Percentiles rank a stretch among this genome's conserved stretches.
Evolutionary conservation across 2,797 vertebrate species (phyloP).

Genomic region (Phoebastria nigripes): DNA sequence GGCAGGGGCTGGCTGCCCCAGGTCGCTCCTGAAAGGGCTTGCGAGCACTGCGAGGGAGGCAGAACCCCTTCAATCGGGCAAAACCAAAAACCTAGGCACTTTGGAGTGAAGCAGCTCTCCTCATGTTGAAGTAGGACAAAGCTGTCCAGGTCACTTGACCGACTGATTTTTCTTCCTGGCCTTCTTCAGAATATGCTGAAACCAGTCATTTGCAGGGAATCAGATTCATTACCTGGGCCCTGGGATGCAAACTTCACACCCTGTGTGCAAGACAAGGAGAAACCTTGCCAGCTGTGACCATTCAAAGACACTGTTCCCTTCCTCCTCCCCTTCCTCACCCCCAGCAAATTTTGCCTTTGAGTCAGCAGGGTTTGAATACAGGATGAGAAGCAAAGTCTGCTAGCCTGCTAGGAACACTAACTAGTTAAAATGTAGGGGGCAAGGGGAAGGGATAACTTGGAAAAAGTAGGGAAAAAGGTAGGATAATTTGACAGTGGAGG

Average conservation of each 20-base stretch:
- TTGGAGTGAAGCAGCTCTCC: neutral
- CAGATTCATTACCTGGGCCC: neutral
- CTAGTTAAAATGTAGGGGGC: neutral
- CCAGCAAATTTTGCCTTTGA: neutral
- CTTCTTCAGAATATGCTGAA: neutral
- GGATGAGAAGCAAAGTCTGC: neutral
- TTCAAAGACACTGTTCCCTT: neutral
- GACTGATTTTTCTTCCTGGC: neutral
- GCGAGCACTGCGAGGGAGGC: neutral
- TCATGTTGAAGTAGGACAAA: neutral
- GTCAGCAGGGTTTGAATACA: neutral
- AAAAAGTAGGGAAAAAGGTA: neutral
- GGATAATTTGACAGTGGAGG: neutral
- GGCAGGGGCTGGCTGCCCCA: neutral
- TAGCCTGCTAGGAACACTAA: neutral
- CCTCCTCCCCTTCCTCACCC: rapidly evolving
- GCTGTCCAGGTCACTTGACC: neutral
- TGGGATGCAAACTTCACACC: neutral
- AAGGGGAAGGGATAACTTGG: neutral
- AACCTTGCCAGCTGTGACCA: neutral
- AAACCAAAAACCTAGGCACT: neutral
- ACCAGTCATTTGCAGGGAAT: neutral
- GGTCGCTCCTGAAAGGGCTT: neutral
- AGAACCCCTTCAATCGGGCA: neutral
- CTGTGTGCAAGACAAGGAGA: neutral